Evolutionary conservation across 2,888 invertebrate genomes (phyloP).

Genomic region (Strigamia transsilvanica): DNA sequence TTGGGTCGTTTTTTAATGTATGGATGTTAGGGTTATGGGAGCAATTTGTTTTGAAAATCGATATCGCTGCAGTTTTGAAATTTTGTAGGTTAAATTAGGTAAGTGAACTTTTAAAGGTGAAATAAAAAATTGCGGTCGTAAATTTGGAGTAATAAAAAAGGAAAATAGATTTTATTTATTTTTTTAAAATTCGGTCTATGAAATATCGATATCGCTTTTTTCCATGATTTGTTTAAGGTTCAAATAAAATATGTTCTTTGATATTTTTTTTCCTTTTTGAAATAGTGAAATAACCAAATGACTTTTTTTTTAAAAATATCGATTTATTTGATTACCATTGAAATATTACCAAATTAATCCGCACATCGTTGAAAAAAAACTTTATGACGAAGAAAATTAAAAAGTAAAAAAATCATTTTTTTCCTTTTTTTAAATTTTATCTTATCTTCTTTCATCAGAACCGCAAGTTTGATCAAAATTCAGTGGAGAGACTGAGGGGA

Average conservation of each 20-base stretch:
- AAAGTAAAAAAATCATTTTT: neutral
- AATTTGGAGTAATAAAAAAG: neutral
- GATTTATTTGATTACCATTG: neutral
- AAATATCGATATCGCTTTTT: no score
- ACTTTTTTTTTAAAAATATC: no score
- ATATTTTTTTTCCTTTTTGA: no score
- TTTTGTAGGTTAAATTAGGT: constrained; percentile 1
- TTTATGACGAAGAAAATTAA: neutral
- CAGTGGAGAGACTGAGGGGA: neutral
- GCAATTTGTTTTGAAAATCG: neutral
- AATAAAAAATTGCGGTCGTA: neutral
- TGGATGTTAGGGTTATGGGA: constrained; percentile 2
- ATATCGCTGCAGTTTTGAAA: neutral
- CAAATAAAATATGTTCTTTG: no score
- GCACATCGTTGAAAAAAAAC: constrained; percentile 2
- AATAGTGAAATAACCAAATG: no score
- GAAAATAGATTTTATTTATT: no score
- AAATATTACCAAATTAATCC: neutral
- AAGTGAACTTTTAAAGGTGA: constrained; percentile 8
- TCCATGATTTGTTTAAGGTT: no score
- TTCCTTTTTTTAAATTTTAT: neutral
- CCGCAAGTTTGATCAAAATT: constrained; percentile 28
- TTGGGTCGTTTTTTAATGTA: neutral
- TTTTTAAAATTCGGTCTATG: no score
- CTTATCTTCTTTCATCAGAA: constrained; percentile 2